A percentile compares a stretch with the other conserved stretches of the same genome.
Evolutionary conservation across 2,113 vertebrate genomes (phyloP).

Genomic region (Silurus meridionalis): DNA sequence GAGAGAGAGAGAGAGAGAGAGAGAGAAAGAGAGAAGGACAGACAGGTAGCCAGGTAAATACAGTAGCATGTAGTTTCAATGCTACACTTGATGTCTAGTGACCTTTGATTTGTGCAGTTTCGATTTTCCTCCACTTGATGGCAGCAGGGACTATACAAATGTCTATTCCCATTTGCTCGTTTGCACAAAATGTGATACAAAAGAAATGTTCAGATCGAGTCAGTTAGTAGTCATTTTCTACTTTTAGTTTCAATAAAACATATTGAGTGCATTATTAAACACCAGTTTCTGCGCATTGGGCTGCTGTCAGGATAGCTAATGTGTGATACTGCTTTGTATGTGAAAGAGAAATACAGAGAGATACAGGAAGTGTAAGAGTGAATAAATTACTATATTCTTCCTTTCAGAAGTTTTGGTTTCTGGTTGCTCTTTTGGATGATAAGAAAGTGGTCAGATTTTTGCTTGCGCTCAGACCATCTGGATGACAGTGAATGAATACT

Average conservation of each 20-base stretch:
- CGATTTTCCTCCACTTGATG: constrained; percentile 39
- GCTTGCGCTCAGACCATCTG: constrained; percentile 56
- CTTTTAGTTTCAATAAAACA: neutral
- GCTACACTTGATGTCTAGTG: constrained; percentile 22
- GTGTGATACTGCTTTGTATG: neutral
- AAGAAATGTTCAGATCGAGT: neutral
- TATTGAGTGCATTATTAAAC: neutral
- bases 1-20: neutral
- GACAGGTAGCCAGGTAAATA: neutral
- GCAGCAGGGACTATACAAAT: constrained; percentile 46
- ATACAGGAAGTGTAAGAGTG: neutral
- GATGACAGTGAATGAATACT: constrained; percentile 19
- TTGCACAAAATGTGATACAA: neutral
- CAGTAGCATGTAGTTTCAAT: neutral
- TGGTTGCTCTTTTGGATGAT: constrained; percentile 31
- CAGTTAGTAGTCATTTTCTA: neutral
- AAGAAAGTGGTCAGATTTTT: constrained; percentile 36
- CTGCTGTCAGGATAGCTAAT: neutral
- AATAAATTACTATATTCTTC: constrained; percentile 16
- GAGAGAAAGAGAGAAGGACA: neutral
- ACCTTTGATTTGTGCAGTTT: constrained; percentile 25
- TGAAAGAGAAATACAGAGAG: neutral
- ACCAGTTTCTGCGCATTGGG: neutral
- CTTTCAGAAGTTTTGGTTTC: constrained; percentile 44
- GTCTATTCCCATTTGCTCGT: neutral